These are phyloP conservation scores for Dendroctonus valens DNA, from an alignment of 1,140 invertebrate species.

Conservation along the genomic window DNA sequence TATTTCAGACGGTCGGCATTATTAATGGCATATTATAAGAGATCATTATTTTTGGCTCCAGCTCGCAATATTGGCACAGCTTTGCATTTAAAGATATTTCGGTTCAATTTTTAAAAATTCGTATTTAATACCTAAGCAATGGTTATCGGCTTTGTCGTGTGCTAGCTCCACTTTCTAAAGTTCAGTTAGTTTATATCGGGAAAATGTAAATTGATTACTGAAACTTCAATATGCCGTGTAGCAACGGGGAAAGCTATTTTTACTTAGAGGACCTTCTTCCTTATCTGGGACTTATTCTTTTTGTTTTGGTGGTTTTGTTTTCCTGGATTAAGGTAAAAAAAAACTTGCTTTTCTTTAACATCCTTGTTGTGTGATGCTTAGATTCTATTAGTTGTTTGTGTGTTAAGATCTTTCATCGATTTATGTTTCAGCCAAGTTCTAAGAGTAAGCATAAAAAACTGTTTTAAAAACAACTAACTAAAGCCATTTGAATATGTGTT, in stretches of 20 bases:
- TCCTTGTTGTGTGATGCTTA: no score
- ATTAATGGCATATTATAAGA: conserved; percentile 25
- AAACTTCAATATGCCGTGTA: conserved; percentile 17
- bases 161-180: neutral
- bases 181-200: neutral
- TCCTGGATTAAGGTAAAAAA: conserved; percentile 24
- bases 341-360: no score
- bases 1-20: conserved; percentile 14
- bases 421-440: no score
- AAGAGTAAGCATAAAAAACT: no score
- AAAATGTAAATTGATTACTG: neutral
- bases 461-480: no score
- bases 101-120: conserved; percentile 19
- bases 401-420: no score
- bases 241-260: conserved; percentile 5
- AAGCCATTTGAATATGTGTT: no score
- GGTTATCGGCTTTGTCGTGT: conserved; percentile 2
- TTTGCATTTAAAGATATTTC: conserved; percentile 28
- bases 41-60: conserved; percentile 29
- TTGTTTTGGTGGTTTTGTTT: conserved; percentile 7
- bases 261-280: conserved; percentile 22
- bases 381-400: no score
- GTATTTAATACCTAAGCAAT: conserved; percentile 5
- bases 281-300: conserved; percentile 25
- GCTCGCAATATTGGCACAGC: conserved; percentile 26